Evolutionary conservation across 37 sponge, comb jelly and placozoan species (phyloP).

Genomic region (Tethya wilhelma): DNA sequence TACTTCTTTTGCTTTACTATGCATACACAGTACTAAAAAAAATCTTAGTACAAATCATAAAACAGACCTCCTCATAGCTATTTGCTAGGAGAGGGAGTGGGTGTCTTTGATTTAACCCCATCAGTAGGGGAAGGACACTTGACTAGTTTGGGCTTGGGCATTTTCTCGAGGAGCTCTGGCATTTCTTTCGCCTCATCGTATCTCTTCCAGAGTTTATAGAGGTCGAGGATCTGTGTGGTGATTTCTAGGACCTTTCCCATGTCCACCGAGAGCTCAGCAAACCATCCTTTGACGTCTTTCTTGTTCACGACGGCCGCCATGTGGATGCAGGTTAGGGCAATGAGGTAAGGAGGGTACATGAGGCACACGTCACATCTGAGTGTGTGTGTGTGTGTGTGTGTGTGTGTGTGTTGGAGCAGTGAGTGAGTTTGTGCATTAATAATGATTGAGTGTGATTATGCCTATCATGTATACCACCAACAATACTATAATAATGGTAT

Average conservation of each 20-base stretch:
- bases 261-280: slow-evolving; percentile 89
- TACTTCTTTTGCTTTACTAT: too few relatives aligned
- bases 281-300: slow-evolving; percentile 94
- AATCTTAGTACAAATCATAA: background rate
- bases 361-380: slow-evolving; percentile 83
- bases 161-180: slow-evolving; percentile 73
- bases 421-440: too few relatives aligned
- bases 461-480: too few relatives aligned
- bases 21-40: too few relatives aligned
- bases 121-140: slow-evolving; percentile 58
- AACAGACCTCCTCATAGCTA: too few relatives aligned
- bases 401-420: too few relatives aligned
- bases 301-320: slow-evolving; percentile 94
- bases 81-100: slow-evolving; percentile 55
- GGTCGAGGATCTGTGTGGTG: slow-evolving; percentile 81
- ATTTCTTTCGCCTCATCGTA: slow-evolving; percentile 96
- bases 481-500: too few relatives aligned
- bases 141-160: slow-evolving; percentile 71
- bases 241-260: slow-evolving; percentile 87
- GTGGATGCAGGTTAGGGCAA: slow-evolving; percentile 94
- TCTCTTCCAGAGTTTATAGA: slow-evolving; percentile 94
- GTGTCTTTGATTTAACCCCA: slow-evolving; percentile 16
- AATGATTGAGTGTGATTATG: too few relatives aligned
- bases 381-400: background rate
- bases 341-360: slow-evolving; percentile 91